Base-by-base conservation (phyloP, 2,888 invertebrate genomes). In the Hartigia nigra region DNA sequence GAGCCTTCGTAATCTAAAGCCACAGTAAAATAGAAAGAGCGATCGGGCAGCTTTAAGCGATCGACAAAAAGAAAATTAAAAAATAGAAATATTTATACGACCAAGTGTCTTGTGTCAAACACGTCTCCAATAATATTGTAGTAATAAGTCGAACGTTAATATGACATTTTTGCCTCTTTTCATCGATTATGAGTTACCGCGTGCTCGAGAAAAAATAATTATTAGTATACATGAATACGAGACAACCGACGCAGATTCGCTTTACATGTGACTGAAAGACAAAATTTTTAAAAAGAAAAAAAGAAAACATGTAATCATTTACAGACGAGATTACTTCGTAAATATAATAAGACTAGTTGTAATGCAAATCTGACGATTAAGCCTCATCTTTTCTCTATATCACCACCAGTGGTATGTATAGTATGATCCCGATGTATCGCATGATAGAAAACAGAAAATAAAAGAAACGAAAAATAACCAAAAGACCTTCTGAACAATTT, bases 401-500 rank as follows among this genome's bases (percentile, higher is more conserved):
- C 14, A 55, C 55, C 55, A 55, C 55, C 55, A 55, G 5, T 55
- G 55, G 55, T 23, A 9, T 55, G 55, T 55, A 55, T 23, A 55
- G 55, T 55, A 55, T 23, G 55, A 55, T 55, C 55, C 9, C 23
- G 9, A 55, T 55, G 55, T 23, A 23, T 23, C 14, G 23, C 55
- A 55, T 55, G 23, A 23, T 9, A 55, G 55, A 35, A 9, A 14
- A 23, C 55, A 23, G 23, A 55, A 55, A 55, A 23, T 55, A 55
- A 55, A 55, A 55, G 55, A 55, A 55, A 55, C 55, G 55, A 55
- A 55, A 23, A 5, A 55, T 23, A 23, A 55, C 23, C 5, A 9
- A 35, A 55, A 55, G 23, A 55, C 9, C 23, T 55, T 5, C 23
- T 55, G 23, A 76, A 81, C 74, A 80, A 79, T 77, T 79, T 80